phyloP scores from a whole-genome alignment of 2,888 invertebrate species.

The Ashinkailepas kermadecensis region DNA sequence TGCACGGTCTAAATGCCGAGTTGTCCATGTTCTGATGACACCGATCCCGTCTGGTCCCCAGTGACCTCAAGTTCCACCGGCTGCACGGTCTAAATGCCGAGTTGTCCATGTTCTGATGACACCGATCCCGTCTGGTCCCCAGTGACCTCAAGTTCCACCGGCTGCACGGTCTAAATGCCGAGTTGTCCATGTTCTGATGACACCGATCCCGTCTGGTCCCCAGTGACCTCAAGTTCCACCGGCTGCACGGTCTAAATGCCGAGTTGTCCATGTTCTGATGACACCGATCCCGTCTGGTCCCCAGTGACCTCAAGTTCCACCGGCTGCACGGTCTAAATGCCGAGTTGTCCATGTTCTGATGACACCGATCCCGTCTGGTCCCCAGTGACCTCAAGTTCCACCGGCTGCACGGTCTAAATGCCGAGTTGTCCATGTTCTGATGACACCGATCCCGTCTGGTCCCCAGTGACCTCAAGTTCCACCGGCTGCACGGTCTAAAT shows the following conservation, averaged over 20 bases:
- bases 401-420: constrained; percentile 80
- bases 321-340: constrained; percentile 83
- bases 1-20: constrained; percentile 76
- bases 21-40: too few relatives aligned
- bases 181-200: too few relatives aligned
- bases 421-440: constrained; percentile 39
- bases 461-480: constrained; percentile 70
- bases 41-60: constrained; percentile 39
- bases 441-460: constrained; percentile 16
- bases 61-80: constrained; percentile 77
- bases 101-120: too few relatives aligned
- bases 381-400: constrained; percentile 75
- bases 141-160: constrained; percentile 80
- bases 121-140: constrained; percentile 33
- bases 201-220: constrained; percentile 31
- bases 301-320: constrained; percentile 75
- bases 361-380: constrained; percentile 27
- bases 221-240: constrained; percentile 78
- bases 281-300: constrained; percentile 31
- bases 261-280: too few relatives aligned
- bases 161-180: constrained; percentile 78
- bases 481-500: constrained; percentile 80
- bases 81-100: constrained; percentile 78
- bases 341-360: too few relatives aligned
- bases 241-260: constrained; percentile 81